Percentiles rank a stretch among this genome's conserved stretches.
phyloP scores from a whole-genome alignment of 2,797 vertebrate species.

The Spinus pinus region DNA sequence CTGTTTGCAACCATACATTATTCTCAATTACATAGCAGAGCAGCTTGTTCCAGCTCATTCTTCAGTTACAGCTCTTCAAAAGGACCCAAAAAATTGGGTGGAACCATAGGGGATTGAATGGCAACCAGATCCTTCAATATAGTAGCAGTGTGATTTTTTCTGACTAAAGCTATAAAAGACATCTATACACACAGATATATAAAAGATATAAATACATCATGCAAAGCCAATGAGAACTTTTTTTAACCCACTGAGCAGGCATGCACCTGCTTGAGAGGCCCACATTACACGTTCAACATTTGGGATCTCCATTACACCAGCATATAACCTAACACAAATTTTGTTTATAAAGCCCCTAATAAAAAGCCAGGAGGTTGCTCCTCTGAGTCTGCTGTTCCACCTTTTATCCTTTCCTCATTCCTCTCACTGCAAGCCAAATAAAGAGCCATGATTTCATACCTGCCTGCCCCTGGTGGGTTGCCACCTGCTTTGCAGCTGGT shows the following conservation, averaged over 20 bases:
- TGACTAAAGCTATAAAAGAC: neutral
- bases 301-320: neutral
- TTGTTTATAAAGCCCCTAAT: neutral
- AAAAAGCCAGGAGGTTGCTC: neutral
- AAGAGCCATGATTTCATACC: constrained; percentile 13
- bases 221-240: neutral
- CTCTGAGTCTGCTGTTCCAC: neutral
- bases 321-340: neutral
- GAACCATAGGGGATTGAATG: neutral
- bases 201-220: neutral
- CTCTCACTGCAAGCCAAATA: neutral
- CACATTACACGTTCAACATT: neutral
- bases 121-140: neutral
- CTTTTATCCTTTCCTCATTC: neutral
- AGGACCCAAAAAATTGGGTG: neutral
- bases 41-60: neutral
- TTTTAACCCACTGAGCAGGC: neutral
- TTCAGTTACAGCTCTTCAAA: neutral
- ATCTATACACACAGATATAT: rapidly evolving
- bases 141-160: neutral
- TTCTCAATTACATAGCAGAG: neutral
- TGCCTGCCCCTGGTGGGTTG: constrained; percentile 1
- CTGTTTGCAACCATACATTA: neutral
- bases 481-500: constrained; percentile 48
- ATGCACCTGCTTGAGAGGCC: neutral